A percentile compares a stretch with the other conserved stretches of the same genome.
These are phyloP conservation scores for Grammomys dolichurus DNA, from an alignment of 2,113 vertebrate species.

Conservation along the genomic window DNA sequence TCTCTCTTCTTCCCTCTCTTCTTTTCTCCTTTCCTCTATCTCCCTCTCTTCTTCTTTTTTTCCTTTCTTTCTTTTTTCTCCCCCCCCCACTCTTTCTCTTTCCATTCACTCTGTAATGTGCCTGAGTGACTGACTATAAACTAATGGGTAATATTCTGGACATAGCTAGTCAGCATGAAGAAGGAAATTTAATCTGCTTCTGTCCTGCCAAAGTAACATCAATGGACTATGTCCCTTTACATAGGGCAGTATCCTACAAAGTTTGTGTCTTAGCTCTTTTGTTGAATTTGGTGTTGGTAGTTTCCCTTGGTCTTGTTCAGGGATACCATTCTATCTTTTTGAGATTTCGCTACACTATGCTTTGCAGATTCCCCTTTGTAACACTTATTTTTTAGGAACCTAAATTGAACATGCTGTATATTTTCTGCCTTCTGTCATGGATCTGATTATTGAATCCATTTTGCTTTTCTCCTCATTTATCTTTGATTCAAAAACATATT, in stretches of 20 bases:
- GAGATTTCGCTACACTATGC: not conserved
- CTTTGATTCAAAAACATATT: not conserved
- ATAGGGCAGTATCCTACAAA: fast-evolving
- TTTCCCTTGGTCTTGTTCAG: not conserved
- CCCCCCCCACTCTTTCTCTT: not conserved
- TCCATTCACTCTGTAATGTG: not conserved
- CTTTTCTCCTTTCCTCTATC: too few species aligned
- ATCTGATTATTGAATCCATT: not conserved
- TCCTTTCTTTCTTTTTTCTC: too few species aligned
- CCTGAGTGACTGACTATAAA: not conserved
- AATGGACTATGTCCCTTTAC: not conserved
- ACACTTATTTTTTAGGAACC: not conserved
- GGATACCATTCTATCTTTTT: too few species aligned
- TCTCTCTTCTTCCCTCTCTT: too few species aligned
- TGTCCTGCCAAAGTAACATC: not conserved
- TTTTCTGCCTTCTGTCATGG: not conserved
- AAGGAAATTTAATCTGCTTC: not conserved
- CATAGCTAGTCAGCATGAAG: not conserved
- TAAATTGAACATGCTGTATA: not conserved
- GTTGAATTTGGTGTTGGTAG: not conserved
- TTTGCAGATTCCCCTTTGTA: not conserved
- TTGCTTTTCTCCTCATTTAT: not conserved
- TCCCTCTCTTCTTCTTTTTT: too few species aligned
- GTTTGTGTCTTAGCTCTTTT: not conserved
- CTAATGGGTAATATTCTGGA: not conserved